Evolutionary conservation across 2,888 invertebrate genomes (phyloP).

Genomic region (Drosophila helvetica): DNA sequence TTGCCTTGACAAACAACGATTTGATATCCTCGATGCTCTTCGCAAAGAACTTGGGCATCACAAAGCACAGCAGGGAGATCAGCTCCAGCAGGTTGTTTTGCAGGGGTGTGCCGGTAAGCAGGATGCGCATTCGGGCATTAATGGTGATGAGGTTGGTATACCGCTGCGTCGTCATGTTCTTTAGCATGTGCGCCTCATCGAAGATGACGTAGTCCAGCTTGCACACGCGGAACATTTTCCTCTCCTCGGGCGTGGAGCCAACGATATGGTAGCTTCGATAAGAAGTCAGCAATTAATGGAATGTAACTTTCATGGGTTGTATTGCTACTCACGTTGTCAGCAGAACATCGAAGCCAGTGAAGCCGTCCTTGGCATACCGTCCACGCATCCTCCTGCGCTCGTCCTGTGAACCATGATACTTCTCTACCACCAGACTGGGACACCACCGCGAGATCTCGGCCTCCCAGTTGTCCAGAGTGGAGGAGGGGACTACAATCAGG

Average conservation of each 20-base stretch:
- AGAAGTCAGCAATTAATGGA: background rate
- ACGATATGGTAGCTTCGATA: slow-evolving; percentile 83
- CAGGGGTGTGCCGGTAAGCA: slow-evolving; percentile 97
- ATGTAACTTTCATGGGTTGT: background rate
- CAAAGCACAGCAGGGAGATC: slow-evolving; percentile 97
- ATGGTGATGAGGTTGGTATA: slow-evolving; percentile 95
- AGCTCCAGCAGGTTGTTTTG: slow-evolving; percentile 98
- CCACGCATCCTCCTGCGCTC: slow-evolving; percentile 91
- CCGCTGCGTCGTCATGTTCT: slow-evolving; percentile 97
- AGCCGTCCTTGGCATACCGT: slow-evolving; percentile 89
- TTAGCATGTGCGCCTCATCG: slow-evolving; percentile 99
- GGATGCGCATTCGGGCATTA: slow-evolving; percentile 92
- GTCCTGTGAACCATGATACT: slow-evolving; percentile 95
- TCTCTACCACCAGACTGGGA: slow-evolving; percentile 90
- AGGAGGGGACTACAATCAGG: slow-evolving; percentile 97
- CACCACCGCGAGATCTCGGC: slow-evolving; percentile 91
- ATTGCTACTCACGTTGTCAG: slow-evolving; percentile 91
- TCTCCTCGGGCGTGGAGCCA: slow-evolving; percentile 92
- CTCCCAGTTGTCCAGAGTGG: slow-evolving; percentile 96
- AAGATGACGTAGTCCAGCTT: slow-evolving; percentile 96
- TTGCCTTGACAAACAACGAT: slow-evolving; percentile 92
- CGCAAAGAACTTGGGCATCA: slow-evolving; percentile 97
- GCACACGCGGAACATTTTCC: slow-evolving; percentile 95
- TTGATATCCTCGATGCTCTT: slow-evolving; percentile 94
- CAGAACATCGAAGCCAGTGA: slow-evolving; percentile 91